A percentile compares a stretch with the other conserved stretches of the same genome.
phyloP scores from a whole-genome alignment of 1,140 invertebrate species.

The Sycobia sp. region DNA sequence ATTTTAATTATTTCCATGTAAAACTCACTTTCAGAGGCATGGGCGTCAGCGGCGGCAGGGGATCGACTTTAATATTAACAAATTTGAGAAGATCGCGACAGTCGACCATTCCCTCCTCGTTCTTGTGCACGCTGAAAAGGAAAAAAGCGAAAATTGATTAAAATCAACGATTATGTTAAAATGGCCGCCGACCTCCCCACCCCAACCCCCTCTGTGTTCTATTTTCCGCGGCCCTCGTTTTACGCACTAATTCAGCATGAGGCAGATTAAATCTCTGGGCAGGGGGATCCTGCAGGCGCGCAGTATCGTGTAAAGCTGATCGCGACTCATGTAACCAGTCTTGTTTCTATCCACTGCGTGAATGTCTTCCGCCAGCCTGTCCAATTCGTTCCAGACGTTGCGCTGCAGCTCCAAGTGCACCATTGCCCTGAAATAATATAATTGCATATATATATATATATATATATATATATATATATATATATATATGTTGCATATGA shows the following conservation, averaged over 20 bases:
- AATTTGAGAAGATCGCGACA: conserved; percentile 67
- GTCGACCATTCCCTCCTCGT: conserved; percentile 67
- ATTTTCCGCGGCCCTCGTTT: too few relatives aligned
- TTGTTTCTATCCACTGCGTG: conserved; percentile 66
- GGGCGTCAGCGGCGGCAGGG: conserved; percentile 59
- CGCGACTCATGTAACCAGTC: conserved; percentile 63
- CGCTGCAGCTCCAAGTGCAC: conserved; percentile 73
- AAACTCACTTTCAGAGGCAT: conserved; percentile 61
- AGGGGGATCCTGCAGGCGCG: conserved; percentile 71
- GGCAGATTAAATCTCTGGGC: conserved; percentile 68
- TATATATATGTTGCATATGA: too few relatives aligned
- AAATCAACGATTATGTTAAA: neutral
- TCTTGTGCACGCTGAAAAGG: conserved; percentile 61
- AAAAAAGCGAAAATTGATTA: too few relatives aligned
- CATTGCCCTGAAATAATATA: conserved; percentile 58
- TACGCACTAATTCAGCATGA: conserved; percentile 72
- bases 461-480: too few relatives aligned
- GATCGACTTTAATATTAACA: conserved; percentile 65
- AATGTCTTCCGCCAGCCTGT: conserved; percentile 70
- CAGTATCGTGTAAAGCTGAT: conserved; percentile 67
- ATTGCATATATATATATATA: too few relatives aligned
- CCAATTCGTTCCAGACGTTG: conserved; percentile 71
- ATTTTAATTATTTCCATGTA: too few relatives aligned
- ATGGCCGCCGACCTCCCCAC: too few relatives aligned
- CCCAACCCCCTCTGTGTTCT: too few relatives aligned